These are phyloP conservation scores for Mantis religiosa DNA, from an alignment of 2,888 invertebrate genomes.

Conservation along the genomic window DNA sequence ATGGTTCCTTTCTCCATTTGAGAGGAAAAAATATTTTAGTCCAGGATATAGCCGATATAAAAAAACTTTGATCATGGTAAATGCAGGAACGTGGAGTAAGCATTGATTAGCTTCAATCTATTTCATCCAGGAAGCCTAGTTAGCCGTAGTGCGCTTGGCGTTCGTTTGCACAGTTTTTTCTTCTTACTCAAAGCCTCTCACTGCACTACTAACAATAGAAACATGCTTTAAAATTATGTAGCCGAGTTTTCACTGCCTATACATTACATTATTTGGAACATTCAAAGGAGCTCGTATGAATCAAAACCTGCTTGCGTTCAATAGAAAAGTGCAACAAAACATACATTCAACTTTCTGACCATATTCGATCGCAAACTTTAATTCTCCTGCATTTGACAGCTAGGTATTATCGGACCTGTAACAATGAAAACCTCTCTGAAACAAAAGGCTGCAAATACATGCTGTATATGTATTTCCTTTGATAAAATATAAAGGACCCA, in stretches of 20 bases:
- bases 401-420: background rate
- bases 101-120: background rate
- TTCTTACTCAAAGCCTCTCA: background rate
- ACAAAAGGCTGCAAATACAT: background rate
- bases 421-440: too few relatives aligned
- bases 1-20: background rate
- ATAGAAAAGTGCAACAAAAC: background rate
- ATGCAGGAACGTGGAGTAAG: background rate
- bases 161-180: background rate
- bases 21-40: background rate
- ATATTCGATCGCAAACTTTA: background rate
- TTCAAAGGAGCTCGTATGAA: background rate
- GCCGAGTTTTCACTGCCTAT: background rate
- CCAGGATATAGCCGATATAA: background rate
- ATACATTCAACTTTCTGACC: background rate
- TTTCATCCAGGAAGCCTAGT: background rate
- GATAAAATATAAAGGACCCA: background rate
- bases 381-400: background rate
- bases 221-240: background rate
- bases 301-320: background rate
- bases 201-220: background rate
- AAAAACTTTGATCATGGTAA: constrained; percentile 7
- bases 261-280: background rate
- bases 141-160: background rate
- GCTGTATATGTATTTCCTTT: background rate